A percentile compares a stretch with the other conserved stretches of the same genome.
Evolutionary conservation across 2,797 vertebrate species (phyloP).

Genomic region (Simalia tracyae): DNA sequence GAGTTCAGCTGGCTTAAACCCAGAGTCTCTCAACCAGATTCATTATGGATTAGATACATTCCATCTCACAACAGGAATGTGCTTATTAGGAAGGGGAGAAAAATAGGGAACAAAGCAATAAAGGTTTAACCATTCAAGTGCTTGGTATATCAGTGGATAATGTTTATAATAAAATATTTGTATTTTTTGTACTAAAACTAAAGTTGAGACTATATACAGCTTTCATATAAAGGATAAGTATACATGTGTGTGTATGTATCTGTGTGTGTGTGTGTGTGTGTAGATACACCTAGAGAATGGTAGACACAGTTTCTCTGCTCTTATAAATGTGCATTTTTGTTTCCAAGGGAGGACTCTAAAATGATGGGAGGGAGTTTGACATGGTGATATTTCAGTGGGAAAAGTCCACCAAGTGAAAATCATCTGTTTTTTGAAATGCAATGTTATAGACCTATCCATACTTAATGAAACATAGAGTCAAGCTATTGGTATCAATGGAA

Average conservation of each 20-base stretch:
- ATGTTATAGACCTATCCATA: background rate
- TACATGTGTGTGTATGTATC: background rate
- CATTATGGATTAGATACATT: constrained; percentile 73
- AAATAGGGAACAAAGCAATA: constrained; percentile 60
- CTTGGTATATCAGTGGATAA: constrained; percentile 46
- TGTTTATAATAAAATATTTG: constrained; percentile 48
- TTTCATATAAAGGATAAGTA: constrained; percentile 17
- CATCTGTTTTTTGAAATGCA: background rate
- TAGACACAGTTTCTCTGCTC: background rate
- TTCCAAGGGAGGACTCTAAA: background rate
- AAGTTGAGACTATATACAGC: constrained; percentile 46
- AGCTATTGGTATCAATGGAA: background rate
- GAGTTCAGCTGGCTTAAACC: constrained; percentile 68
- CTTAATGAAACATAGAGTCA: background rate
- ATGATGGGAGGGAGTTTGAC: background rate
- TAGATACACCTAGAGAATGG: background rate
- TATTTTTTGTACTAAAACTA: constrained; percentile 51
- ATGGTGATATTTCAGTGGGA: background rate
- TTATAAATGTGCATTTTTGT: background rate
- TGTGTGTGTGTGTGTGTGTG: background rate
- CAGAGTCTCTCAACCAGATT: constrained; percentile 74
- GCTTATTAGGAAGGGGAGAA: constrained; percentile 66
- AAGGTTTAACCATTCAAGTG: constrained; percentile 55
- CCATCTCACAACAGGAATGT: constrained; percentile 74
- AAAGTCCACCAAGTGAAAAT: background rate